A percentile compares a stretch with the other conserved stretches of the same genome.
These are phyloP conservation scores for Halictus ligatus DNA, from an alignment of 2,888 invertebrate genomes.

Conservation along the genomic window DNA sequence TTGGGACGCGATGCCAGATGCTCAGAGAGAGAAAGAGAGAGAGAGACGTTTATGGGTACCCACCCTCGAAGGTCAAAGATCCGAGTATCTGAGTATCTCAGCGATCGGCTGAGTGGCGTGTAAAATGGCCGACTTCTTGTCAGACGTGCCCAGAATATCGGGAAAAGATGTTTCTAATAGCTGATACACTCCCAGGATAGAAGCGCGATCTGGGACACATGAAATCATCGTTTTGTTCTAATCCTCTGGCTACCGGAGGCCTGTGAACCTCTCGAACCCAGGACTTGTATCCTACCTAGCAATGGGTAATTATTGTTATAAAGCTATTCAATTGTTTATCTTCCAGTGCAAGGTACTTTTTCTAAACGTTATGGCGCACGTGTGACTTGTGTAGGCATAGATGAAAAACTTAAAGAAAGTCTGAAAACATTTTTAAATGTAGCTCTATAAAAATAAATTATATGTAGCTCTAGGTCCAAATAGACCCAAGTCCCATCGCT, in stretches of 20 bases:
- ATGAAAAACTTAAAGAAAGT: no score
- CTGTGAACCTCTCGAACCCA: not conserved
- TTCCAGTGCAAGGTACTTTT: no score
- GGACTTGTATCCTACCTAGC: not conserved
- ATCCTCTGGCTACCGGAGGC: not conserved
- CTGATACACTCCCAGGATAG: not conserved
- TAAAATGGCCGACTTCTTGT: conserved; percentile 28
- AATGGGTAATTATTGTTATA: not conserved
- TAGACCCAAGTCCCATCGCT: not conserved
- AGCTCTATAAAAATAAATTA: no score
- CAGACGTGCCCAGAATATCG: not conserved
- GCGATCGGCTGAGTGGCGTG: not conserved
- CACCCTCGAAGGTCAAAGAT: conserved; percentile 67
- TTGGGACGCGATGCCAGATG: conserved; percentile 3
- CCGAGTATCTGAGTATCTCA: conserved; percentile 32
- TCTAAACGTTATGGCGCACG: no score
- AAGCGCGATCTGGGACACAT: not conserved
- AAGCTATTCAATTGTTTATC: not conserved
- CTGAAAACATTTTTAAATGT: no score
- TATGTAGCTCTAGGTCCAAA: not conserved
- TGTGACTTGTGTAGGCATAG: no score
- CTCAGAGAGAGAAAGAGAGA: not conserved
- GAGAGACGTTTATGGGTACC: not conserved
- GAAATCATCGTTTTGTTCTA: not conserved
- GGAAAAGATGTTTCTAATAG: conserved; percentile 1